These are phyloP conservation scores for Epiblema foenella DNA, from an alignment of 2,888 invertebrate genomes.

Conservation along the genomic window DNA sequence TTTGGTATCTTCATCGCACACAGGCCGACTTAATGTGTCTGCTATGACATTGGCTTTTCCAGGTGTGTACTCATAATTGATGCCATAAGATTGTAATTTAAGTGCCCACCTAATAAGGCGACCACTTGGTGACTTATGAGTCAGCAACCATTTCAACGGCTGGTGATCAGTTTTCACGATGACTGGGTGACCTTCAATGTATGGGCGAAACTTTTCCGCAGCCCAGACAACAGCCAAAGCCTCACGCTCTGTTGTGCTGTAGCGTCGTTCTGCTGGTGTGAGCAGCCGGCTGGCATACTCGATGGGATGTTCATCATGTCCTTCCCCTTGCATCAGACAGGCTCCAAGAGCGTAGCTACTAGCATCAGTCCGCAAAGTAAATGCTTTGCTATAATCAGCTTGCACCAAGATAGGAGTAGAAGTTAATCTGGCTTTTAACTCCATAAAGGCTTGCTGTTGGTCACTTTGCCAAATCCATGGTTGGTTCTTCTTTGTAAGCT, in stretches of 20 bases:
- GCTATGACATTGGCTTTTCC: constrained; percentile 59
- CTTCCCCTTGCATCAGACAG: constrained; percentile 43
- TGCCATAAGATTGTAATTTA: constrained; percentile 8
- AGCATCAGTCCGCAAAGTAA: constrained; percentile 53
- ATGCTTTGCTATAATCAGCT: constrained; percentile 48
- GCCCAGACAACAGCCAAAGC: constrained; percentile 25
- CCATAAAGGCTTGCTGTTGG: constrained; percentile 44
- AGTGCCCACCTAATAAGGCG: constrained; percentile 20
- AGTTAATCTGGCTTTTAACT: constrained; percentile 45
- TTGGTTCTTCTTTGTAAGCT: constrained; percentile 48
- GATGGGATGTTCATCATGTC: constrained; percentile 28
- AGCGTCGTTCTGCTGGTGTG: constrained; percentile 53
- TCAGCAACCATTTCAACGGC: constrained; percentile 47
- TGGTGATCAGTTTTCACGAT: constrained; percentile 62
- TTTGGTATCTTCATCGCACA: constrained; percentile 16
- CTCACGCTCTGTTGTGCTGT: constrained; percentile 62
- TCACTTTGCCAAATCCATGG: constrained; percentile 45
- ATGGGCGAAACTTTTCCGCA: constrained; percentile 44
- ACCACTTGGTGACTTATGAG: constrained; percentile 13
- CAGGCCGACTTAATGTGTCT: constrained; percentile 58
- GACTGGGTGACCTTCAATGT: constrained; percentile 62
- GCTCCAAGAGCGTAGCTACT: constrained; percentile 50
- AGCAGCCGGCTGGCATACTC: constrained; percentile 36
- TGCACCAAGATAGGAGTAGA: constrained; percentile 48
- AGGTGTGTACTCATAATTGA: constrained; percentile 18